Conservation (phyloP, 2,113 vertebrate species). For the Protobothrops mucrosquamatus region DNA sequence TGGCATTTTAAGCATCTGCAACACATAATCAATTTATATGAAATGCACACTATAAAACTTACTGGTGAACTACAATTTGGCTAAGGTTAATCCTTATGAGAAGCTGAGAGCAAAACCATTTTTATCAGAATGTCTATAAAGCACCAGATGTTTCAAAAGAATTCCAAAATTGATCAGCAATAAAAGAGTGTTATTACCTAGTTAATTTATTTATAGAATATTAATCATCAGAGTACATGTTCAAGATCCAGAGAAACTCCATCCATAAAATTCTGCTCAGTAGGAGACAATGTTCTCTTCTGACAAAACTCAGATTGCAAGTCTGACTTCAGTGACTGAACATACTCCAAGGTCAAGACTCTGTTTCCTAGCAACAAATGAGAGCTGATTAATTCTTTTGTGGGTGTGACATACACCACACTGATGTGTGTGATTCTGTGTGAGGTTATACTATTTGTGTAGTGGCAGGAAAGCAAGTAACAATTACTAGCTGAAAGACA, state of each 20-base stretch:
- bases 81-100: neutral
- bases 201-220: constrained; percentile 11
- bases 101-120: neutral
- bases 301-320: accelerated
- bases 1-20: neutral
- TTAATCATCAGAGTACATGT: neutral
- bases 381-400: constrained; percentile 61
- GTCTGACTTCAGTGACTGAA: constrained; percentile 32
- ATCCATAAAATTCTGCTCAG: neutral
- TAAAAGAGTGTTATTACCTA: constrained; percentile 22
- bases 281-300: neutral
- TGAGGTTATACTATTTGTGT: constrained; percentile 32
- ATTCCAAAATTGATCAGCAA: neutral
- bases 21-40: neutral
- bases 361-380: constrained; percentile 66
- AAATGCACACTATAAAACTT: neutral
- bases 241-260: neutral
- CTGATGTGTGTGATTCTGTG: constrained; percentile 37
- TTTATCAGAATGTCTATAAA: neutral
- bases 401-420: constrained; percentile 43
- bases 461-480: constrained; percentile 48
- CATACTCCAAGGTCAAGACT: constrained; percentile 50
- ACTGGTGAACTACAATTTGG: neutral
- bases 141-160: neutral
- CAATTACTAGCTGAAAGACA: constrained; percentile 28